Base-by-base conservation (phyloP, 2,888 invertebrate genomes). In the Temnothorax ravouxi region DNA sequence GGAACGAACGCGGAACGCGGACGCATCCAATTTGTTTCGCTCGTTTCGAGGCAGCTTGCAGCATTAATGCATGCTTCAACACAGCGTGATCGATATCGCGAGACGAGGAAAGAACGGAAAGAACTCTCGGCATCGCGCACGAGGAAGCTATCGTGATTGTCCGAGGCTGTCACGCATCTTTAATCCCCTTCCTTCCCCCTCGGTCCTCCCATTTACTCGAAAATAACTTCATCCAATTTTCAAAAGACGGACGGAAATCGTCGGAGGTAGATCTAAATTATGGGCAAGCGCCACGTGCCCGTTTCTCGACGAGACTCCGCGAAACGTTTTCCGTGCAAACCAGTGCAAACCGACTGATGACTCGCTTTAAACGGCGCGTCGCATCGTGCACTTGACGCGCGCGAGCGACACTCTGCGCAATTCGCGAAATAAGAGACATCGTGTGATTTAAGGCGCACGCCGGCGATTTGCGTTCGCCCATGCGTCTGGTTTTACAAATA, bases 21-120 rank as follows among this genome's bases (percentile, higher is more conserved):
- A 74, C 64, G 62, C 74, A 66, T 81, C 59, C 77, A 84, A 89
- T 88, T 89, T 82, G 82, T 80, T 76, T 87, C 84, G 69, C 75
- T 66, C 82, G 25, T 38, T 66, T 18, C 77, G 76, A 80, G 61
- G 38, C 34, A 47, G 74, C 76, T 62, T 79, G 84, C 74, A 81
- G 77, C 81, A 88, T 89, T 88, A 86, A 89, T 81, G 81, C 50
- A 62, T 72, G 80, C 86, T 79, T 72, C 86, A 76, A 88, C 88
- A 67, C 72, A 74, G 77, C 56, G 77, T 88, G 83, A 84, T 88
- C 88, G 89, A 88, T 89, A 84, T 80, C 83, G 62, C 62, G 64
- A n/a, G 74, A n/a, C 75, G 82, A 67, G 66, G 67, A 77, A 50
- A 34, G 18, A 34, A 34, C 29, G 29, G 29, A 29, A 29, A 29